Base-by-base conservation (phyloP, 35 echinoderm and acorn worm genomes). In the Anneissia japonica region DNA sequence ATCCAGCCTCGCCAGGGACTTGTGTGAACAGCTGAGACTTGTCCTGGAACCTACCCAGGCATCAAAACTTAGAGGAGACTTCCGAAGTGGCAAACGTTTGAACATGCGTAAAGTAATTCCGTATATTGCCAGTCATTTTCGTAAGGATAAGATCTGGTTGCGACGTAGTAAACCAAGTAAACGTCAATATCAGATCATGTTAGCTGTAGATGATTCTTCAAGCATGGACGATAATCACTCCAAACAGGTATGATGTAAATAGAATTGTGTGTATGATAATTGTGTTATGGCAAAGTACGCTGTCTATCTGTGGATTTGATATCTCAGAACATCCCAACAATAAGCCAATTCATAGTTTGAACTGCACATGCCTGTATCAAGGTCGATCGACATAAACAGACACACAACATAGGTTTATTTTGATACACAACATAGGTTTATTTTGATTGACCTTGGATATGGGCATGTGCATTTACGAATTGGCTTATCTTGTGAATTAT, bases 81-180 rank as follows among this genome's bases (percentile, higher is more conserved):
- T 86, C 37, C 85, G 92, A 11, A 99, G 92, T 19, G 96, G 96
- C 13, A 99, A 99, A 39, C 85, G 96, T 21, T 85, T 99, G 82
- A 99, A 99, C 84, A 99, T 99, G 96, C 82, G 96, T 3, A 99
- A 99, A 75, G 96, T 99, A 77, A 99, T 99, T 26, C 96, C 96
- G 1, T 99, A 99, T 82, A 99, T 99, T 32, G 96, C 96, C 1
- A 99, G 96, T 46, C 92, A 92, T 5, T 99, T 99, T 84, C 90
- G 92, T 26, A 99, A 99, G 73, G 96, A 99, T 77, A 99, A 99
- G 89, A 99, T 99, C 45, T 99, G 96, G 96, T 40, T 99, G 37
- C 37, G 96, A 46, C 81, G 96, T 21, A 99, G 89, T 45, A 99
- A 99, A 74, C 96, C 96, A 5, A 99, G 96, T 81, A 99, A 99